Base-by-base conservation (phyloP, 2,797 vertebrate genomes). In the Rhynchotus rufescens region DNA sequence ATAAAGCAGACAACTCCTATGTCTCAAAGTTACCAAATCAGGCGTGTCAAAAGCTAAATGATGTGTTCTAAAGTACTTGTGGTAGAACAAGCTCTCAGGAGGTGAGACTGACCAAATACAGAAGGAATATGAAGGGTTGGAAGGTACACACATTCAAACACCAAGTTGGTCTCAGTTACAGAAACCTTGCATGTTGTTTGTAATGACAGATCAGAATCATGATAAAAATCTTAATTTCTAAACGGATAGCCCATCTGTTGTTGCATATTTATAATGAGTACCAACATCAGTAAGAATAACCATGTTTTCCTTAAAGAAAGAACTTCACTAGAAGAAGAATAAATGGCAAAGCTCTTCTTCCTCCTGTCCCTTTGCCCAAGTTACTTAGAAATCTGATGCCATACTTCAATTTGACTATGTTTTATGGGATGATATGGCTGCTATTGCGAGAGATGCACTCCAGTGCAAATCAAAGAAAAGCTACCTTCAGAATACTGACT, bases 221-320 rank as follows among this genome's bases (percentile, higher is more conserved):
- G 52, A 40, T 81, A 84, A 86, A 91, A 84, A 71, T 9, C 30
- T 28, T 85, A 64, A 86, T 82, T 86, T 87, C 42, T 75, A 86
- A 91, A 67, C 3, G 9, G 54, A 71, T 84, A 68, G 15, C 36
- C 45, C 59, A 65, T 25, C 47, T 90, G 66, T 57, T 86, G 57
- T 68, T 76, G 49, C 56, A 69, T 30, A 28, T 36, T 66, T 77
- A 28, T 67, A 77, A 7, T 10, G 34, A 89, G 25, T 38, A 80
- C 36, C 54, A 54, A 68, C 54, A 59, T 51, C 75, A 88, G 76
- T 73, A 89, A 44, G 59, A 92, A 28, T 47, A 62, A 61, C 30
- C 51, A 8, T 45, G 45, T 6, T 51, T n/a, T 67, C 85, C 4
- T 10, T 52, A 91, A 64, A 0, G 0, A 26, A 57, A 36, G 26